Evolutionary conservation across 1,140 invertebrate genomes (phyloP).

Genomic region (Drosophila kepulauana): DNA sequence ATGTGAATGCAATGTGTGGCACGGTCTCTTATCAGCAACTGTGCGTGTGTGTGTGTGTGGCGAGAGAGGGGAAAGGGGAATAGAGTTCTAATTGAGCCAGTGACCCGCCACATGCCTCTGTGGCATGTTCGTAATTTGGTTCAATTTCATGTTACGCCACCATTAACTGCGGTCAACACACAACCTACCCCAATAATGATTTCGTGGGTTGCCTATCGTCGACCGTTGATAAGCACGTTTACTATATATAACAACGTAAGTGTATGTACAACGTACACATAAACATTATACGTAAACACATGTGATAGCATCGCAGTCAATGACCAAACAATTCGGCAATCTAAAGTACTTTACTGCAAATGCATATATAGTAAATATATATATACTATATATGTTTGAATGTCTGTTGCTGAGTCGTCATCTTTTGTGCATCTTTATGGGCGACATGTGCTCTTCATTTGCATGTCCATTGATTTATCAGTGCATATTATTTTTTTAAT

Average conservation of each 20-base stretch:
- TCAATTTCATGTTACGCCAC: conserved; percentile 58
- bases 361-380: background rate
- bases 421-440: conserved; percentile 43
- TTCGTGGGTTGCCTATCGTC: background rate
- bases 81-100: conserved; percentile 60
- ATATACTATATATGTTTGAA: background rate
- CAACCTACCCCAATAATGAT: conserved; percentile 68
- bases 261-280: background rate
- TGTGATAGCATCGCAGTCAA: conserved; percentile 51
- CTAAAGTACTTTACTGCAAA: conserved; percentile 3
- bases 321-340: conserved; percentile 47
- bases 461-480: conserved; percentile 39
- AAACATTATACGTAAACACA: background rate
- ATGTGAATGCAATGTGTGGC: conserved; percentile 38
- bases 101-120: conserved; percentile 44
- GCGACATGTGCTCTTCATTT: conserved; percentile 55
- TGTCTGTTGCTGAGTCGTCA: conserved; percentile 16
- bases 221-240: conserved; percentile 61
- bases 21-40: conserved; percentile 50
- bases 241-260: conserved; percentile 30
- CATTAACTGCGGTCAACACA: conserved; percentile 49
- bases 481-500: conserved; percentile 44
- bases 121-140: conserved; percentile 33
- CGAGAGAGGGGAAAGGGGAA: too few relatives aligned
- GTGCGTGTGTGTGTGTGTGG: too few relatives aligned